These are phyloP conservation scores for Macrochelys suwanniensis DNA, from an alignment of 2,797 vertebrate genomes.

Conservation along the genomic window DNA sequence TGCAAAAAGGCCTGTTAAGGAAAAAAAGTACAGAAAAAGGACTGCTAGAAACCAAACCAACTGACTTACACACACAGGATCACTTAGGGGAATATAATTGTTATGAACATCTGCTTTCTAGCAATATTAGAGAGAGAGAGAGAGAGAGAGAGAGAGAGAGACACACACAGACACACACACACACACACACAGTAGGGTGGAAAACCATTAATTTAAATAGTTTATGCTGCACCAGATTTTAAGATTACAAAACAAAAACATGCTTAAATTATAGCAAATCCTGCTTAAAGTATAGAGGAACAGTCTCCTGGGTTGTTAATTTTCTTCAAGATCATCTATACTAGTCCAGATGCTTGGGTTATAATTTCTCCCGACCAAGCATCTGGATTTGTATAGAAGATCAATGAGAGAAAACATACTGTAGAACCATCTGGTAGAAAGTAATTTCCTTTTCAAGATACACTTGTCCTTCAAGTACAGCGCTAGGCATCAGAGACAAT, in stretches of 20 bases:
- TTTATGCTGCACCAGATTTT: not conserved
- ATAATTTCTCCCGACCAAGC: not conserved
- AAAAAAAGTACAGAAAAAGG: not conserved
- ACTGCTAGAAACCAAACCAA: not conserved
- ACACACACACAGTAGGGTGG: not conserved
- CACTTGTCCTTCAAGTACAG: not conserved
- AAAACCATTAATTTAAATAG: not conserved
- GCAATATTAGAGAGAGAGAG: too few relatives aligned
- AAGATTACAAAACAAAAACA: conserved; percentile 2
- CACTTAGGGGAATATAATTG: too few relatives aligned
- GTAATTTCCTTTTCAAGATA: not conserved
- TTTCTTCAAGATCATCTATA: not conserved
- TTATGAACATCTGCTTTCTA: too few relatives aligned
- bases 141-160: too few relatives aligned
- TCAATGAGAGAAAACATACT: not conserved
- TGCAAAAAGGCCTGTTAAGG: not conserved
- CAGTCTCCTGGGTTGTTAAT: not conserved
- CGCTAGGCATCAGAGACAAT: not conserved
- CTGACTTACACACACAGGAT: too few relatives aligned
- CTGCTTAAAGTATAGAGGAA: not conserved
- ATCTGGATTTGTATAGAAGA: not conserved
- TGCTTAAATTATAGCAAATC: not conserved
- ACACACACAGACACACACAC: not conserved
- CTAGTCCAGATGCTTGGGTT: not conserved
- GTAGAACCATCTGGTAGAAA: not conserved